Percentiles rank a stretch among this genome's conserved stretches.
phyloP scores from a whole-genome alignment of 2,113 vertebrate species.

The Balaenoptera acutorostrata region DNA sequence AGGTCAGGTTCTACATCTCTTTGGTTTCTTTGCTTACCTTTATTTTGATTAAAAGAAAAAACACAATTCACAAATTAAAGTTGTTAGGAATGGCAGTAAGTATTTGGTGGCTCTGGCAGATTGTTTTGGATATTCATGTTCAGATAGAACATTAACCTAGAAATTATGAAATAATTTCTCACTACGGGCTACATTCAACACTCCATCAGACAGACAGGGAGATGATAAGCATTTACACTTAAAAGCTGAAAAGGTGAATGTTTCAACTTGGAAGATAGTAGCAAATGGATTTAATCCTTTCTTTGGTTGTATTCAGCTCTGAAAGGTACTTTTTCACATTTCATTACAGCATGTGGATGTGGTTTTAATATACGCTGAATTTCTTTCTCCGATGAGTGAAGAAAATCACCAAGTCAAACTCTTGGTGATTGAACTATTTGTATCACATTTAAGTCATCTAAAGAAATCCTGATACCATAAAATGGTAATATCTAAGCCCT shows the following conservation, averaged over 20 bases:
- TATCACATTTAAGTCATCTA: background rate
- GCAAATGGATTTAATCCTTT: background rate
- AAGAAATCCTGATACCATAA: constrained; percentile 16
- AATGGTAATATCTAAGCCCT: background rate
- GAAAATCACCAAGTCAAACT: constrained; percentile 24
- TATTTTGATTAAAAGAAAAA: constrained; percentile 6
- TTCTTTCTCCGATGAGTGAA: background rate
- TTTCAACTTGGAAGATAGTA: constrained; percentile 23
- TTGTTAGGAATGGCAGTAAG: background rate
- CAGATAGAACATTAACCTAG: background rate
- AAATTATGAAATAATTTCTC: constrained; percentile 21
- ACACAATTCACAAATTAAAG: background rate
- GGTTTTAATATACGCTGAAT: background rate
- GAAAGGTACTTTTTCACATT: background rate
- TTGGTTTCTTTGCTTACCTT: background rate
- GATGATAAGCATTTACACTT: constrained; percentile 19
- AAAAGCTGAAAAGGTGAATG: background rate
- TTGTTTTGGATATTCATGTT: background rate
- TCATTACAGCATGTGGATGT: background rate
- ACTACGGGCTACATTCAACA: background rate
- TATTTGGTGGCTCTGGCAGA: constrained; percentile 1
- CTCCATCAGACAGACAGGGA: background rate
- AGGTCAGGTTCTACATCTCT: background rate
- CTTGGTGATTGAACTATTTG: background rate
- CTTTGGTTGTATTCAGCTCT: background rate